These are phyloP conservation scores for Psilopogon haemacephalus DNA, from an alignment of 2,113 vertebrate genomes.

Conservation along the genomic window DNA sequence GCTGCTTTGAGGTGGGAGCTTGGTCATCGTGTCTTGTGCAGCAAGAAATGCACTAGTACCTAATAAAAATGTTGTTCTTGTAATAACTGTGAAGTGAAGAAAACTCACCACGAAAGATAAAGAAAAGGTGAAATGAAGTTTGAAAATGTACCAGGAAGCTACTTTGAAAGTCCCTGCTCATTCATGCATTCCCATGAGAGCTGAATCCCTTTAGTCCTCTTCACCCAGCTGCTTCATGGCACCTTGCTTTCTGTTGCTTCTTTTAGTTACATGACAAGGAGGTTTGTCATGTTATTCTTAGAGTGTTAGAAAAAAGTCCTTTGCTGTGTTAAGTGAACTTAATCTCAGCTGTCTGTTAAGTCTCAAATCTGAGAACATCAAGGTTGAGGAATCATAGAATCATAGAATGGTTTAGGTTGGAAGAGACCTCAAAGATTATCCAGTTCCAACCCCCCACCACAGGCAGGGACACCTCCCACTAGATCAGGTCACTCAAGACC, in stretches of 20 bases:
- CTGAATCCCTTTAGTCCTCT: neutral
- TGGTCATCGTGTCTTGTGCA: rapidly evolving
- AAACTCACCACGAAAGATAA: neutral
- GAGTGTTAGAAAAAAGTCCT: neutral
- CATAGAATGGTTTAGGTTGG: too few relatives aligned
- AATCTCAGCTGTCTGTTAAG: neutral
- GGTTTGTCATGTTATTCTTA: neutral
- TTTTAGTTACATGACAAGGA: neutral
- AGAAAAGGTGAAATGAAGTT: neutral
- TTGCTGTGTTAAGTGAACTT: neutral
- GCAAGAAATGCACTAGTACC: neutral
- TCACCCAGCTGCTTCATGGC: neutral
- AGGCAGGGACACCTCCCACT: too few relatives aligned
- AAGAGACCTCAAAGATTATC: too few relatives aligned
- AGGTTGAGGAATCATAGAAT: too few relatives aligned
- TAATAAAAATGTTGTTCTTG: neutral
- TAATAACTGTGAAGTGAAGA: neutral
- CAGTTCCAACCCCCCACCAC: too few relatives aligned
- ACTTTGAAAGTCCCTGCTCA: neutral
- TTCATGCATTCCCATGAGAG: neutral
- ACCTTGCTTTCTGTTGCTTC: neutral
- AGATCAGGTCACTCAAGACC: too few relatives aligned
- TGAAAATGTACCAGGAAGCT: neutral
- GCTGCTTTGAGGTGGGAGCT: neutral
- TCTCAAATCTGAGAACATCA: neutral